Evolutionary conservation across 2,888 invertebrate species (phyloP).

Genomic region (Dorcus parallelipipedus): DNA sequence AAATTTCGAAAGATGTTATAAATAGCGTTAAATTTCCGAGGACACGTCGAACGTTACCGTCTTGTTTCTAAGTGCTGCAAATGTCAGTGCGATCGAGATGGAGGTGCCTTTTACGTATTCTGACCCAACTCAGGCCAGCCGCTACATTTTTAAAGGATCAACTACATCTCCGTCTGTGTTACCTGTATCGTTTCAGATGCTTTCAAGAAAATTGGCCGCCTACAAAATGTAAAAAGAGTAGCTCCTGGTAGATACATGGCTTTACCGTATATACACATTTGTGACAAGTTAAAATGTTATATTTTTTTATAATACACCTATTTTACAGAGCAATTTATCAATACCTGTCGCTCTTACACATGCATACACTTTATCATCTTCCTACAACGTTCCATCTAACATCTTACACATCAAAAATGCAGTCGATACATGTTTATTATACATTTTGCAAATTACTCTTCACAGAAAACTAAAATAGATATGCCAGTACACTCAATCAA

Average conservation of each 20-base stretch:
- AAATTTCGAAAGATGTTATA: constrained; percentile 35
- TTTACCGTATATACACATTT: constrained; percentile 26
- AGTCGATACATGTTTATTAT: too few relatives aligned
- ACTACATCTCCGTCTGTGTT: constrained; percentile 40
- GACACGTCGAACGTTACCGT: constrained; percentile 3
- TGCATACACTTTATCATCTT: constrained; percentile 21
- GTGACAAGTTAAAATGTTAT: constrained; percentile 29
- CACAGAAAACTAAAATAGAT: too few relatives aligned
- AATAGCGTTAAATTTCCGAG: constrained; percentile 24
- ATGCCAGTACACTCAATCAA: too few relatives aligned
- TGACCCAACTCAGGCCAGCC: constrained; percentile 24
- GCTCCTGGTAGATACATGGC: constrained; percentile 23
- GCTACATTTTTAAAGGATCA: constrained; percentile 46
- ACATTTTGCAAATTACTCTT: too few relatives aligned
- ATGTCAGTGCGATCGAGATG: constrained; percentile 12
- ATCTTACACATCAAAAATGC: too few relatives aligned
- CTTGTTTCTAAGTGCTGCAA: constrained; percentile 9
- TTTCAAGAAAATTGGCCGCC: constrained; percentile 44
- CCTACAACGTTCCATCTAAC: too few relatives aligned
- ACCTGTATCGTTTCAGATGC: constrained; percentile 42
- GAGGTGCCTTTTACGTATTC: constrained; percentile 14
- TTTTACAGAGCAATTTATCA: constrained; percentile 26
- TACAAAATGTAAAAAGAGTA: constrained; percentile 32
- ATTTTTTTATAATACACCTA: constrained; percentile 25
- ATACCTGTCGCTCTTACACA: constrained; percentile 23